Conservation (phyloP, 1,140 invertebrate genomes). For the Dryas iulia region DNA sequence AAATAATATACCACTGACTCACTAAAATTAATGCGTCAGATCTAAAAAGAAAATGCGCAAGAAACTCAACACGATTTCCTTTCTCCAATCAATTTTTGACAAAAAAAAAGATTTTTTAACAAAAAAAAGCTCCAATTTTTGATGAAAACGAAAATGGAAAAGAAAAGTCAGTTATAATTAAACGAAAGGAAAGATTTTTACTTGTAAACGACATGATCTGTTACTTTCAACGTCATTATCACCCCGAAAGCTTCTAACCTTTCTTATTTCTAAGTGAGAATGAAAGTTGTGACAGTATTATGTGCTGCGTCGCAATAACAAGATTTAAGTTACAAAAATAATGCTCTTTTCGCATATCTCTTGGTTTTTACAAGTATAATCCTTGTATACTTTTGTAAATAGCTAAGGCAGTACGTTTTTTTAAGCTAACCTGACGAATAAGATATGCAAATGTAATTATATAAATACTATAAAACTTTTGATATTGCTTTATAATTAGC, state of each 20-base stretch:
- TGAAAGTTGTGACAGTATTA: conserved; percentile 14
- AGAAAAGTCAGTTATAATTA: neutral
- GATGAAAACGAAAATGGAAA: neutral
- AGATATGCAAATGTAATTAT: no score
- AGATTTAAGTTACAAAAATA: neutral
- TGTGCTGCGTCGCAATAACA: conserved; percentile 12
- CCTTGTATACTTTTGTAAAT: no score
- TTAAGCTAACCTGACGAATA: no score
- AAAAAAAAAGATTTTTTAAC: neutral
- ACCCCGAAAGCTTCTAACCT: conserved; percentile 8
- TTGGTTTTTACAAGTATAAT: neutral
- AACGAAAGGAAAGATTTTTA: conserved; percentile 1
- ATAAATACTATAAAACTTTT: no score
- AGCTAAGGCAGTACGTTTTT: no score
- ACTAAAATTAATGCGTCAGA: no score
- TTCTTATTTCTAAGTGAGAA: conserved; percentile 20
- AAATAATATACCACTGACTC: no score
- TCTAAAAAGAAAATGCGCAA: no score
- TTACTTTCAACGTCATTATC: conserved; percentile 16
- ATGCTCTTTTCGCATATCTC: neutral
- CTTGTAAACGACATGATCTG: conserved; percentile 7
- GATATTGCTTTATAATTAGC: no score
- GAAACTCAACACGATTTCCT: no score
- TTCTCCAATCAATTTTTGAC: no score
- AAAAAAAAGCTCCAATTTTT: neutral